Conservation (phyloP, 2,888 invertebrate species). For the Steinernema carpocapsae region DNA sequence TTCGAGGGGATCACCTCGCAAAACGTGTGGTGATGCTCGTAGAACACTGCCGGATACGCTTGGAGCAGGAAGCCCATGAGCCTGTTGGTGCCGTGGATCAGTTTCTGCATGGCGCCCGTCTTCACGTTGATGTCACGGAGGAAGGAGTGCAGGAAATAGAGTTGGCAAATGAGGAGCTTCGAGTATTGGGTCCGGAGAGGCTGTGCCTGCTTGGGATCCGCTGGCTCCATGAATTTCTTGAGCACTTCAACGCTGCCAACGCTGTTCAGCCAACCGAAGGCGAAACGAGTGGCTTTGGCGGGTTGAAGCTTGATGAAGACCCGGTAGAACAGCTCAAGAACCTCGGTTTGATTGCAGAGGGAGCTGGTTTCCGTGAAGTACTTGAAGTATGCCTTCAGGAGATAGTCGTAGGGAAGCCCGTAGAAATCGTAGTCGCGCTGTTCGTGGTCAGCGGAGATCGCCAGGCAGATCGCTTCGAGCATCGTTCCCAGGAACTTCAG, state of each 20-base stretch:
- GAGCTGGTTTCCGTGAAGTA: not conserved
- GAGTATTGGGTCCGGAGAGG: slow-evolving; percentile 82
- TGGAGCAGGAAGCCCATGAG: slow-evolving; percentile 90
- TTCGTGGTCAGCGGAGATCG: not conserved
- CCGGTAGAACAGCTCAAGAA: not conserved
- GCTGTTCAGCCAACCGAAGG: slow-evolving; percentile 94
- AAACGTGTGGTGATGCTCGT: slow-evolving; percentile 96
- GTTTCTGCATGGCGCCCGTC: not conserved
- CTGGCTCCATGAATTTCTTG: slow-evolving; percentile 75
- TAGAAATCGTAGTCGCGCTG: slow-evolving; percentile 20
- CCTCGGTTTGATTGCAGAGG: not conserved
- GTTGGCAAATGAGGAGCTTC: slow-evolving; percentile 87
- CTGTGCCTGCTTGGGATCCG: slow-evolving; percentile 70
- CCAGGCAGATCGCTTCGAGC: not conserved
- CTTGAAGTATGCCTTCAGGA: slow-evolving; percentile 23
- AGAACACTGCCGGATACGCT: slow-evolving; percentile 96
- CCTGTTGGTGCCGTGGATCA: slow-evolving; percentile 77
- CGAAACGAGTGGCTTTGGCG: slow-evolving; percentile 74
- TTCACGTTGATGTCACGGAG: slow-evolving; percentile 85
- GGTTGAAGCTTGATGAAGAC: not conserved
- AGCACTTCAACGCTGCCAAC: slow-evolving; percentile 88
- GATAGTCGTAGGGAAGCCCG: slow-evolving; percentile 6
- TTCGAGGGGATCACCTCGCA: slow-evolving; percentile 98
- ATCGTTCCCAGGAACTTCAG: not conserved
- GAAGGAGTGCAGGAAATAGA: slow-evolving; percentile 93